phyloP scores from a whole-genome alignment of 2,113 vertebrate species.

The Azemiops feae region DNA sequence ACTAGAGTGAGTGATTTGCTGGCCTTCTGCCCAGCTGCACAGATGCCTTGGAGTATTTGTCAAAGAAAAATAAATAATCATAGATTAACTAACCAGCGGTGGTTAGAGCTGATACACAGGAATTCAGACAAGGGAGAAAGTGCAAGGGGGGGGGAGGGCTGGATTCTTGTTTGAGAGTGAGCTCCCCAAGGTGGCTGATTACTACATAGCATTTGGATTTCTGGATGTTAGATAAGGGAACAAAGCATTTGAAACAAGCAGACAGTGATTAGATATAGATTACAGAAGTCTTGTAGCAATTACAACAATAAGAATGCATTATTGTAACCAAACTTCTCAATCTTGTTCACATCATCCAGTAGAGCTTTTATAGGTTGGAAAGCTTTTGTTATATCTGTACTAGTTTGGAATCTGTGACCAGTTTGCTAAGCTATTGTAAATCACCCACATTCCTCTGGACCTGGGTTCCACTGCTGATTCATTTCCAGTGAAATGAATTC shows the following conservation, averaged over 20 bases:
- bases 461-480: neutral
- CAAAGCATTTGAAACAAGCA: neutral
- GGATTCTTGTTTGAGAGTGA: neutral
- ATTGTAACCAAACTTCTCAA: neutral
- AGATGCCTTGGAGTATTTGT: neutral
- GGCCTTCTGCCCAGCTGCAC: neutral
- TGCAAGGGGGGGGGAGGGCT: neutral
- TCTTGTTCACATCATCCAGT: neutral
- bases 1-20: constrained; percentile 3
- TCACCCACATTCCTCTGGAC: neutral
- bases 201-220: neutral
- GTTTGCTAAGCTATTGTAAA: neutral
- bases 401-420: neutral
- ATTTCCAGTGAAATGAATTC: neutral
- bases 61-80: constrained; percentile 13
- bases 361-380: neutral
- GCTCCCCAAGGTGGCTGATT: neutral
- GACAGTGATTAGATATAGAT: neutral
- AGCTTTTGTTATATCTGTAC: neutral
- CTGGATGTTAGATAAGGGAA: neutral
- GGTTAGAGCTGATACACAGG: neutral
- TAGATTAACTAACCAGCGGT: neutral
- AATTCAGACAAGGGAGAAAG: neutral
- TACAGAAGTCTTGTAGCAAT: neutral
- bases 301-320: neutral